Conservation (phyloP, 2,888 invertebrate genomes). For the Brachyopa scutellaris region DNA sequence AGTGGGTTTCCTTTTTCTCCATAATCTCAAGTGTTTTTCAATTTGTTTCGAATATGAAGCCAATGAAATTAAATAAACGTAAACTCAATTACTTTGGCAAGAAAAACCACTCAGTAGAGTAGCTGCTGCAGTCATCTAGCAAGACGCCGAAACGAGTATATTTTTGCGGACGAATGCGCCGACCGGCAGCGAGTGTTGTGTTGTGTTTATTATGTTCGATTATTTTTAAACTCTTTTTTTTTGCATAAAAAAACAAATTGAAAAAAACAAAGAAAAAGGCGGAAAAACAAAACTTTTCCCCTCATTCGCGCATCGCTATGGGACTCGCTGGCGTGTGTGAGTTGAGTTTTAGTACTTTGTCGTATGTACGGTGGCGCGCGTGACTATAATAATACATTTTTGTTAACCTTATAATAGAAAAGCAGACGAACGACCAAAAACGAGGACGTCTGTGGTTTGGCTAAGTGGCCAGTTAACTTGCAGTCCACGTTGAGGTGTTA, state of each 20-base stretch:
- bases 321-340: conserved; percentile 1
- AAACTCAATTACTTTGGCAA: conserved; percentile 38
- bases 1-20: conserved; percentile 42
- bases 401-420: conserved; percentile 5
- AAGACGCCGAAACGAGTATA: background rate
- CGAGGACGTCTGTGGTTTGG: conserved; percentile 17
- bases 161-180: conserved; percentile 13
- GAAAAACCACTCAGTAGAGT: conserved; percentile 5
- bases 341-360: conserved; percentile 29
- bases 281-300: conserved; percentile 4
- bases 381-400: conserved; percentile 25
- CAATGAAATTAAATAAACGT: conserved; percentile 28
- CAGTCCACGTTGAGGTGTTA: background rate
- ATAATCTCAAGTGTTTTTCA: conserved; percentile 55
- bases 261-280: background rate
- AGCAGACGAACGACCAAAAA: background rate
- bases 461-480: conserved; percentile 39
- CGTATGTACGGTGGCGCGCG: conserved; percentile 28
- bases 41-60: conserved; percentile 37
- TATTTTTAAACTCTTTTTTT: conserved; percentile 23
- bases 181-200: background rate
- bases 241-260: background rate
- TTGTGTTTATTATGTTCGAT: conserved; percentile 29
- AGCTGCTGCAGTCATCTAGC: background rate
- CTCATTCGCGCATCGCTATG: no score